phyloP scores from a whole-genome alignment of 2,888 invertebrate genomes.

The Stenotaenia linearis region DNA sequence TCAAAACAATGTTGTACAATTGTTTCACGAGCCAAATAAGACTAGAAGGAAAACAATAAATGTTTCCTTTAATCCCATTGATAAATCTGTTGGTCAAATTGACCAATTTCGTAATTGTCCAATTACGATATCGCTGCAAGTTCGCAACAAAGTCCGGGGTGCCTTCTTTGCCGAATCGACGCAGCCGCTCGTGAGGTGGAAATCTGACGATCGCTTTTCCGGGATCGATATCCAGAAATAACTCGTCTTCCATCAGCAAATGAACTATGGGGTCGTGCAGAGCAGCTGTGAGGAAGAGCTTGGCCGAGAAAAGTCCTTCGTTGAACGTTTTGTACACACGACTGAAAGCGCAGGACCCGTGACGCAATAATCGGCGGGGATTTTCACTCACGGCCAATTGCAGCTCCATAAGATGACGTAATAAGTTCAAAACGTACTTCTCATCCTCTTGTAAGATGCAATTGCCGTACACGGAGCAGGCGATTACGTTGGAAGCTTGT shows the following conservation, averaged over 20 bases:
- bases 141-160: conserved; percentile 66
- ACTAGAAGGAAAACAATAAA: conserved; percentile 83
- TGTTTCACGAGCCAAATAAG: conserved; percentile 86
- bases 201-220: conserved; percentile 58
- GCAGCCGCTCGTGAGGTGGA: conserved; percentile 55
- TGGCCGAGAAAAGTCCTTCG: conserved; percentile 82
- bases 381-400: conserved; percentile 66
- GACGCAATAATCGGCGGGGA: conserved; percentile 67
- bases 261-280: conserved; percentile 86
- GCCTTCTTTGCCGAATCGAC: conserved; percentile 72
- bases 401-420: conserved; percentile 63
- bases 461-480: conserved; percentile 66
- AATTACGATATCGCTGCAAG: conserved; percentile 69
- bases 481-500: conserved; percentile 54
- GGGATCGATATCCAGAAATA: conserved; percentile 85
- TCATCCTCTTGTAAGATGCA: conserved; percentile 71
- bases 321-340: conserved; percentile 79
- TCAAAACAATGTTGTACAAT: conserved; percentile 63
- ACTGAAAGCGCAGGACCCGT: conserved; percentile 80
- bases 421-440: conserved; percentile 57
- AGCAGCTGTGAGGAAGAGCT: conserved; percentile 86
- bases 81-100: conserved; percentile 76
- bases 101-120: conserved; percentile 71
- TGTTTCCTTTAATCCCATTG: conserved; percentile 70
- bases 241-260: conserved; percentile 82